These are phyloP conservation scores for Dipus sagitta DNA, from an alignment of 2,797 vertebrate genomes.

Conservation along the genomic window DNA sequence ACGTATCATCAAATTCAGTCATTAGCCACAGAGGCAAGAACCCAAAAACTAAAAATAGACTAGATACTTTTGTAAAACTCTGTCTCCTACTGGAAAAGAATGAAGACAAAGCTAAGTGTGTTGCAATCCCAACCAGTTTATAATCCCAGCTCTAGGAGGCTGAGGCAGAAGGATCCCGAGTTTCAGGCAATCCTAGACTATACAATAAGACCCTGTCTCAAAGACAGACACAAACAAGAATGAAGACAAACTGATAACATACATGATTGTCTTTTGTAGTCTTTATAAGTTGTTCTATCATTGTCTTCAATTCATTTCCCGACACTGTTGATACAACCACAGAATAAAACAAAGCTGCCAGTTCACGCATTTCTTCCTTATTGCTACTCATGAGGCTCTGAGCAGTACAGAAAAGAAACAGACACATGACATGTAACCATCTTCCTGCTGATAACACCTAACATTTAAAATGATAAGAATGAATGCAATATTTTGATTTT, in stretches of 20 bases:
- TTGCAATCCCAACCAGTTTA: background rate
- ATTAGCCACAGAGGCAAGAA: constrained; percentile 28
- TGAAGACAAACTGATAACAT: constrained; percentile 76
- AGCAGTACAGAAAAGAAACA: constrained; percentile 27
- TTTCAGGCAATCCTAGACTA: too few species aligned
- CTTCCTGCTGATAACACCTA: constrained; percentile 5
- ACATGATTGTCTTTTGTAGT: constrained; percentile 96
- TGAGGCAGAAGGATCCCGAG: background rate
- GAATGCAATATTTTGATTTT: background rate
- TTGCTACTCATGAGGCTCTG: constrained; percentile 98
- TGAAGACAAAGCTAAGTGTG: background rate
- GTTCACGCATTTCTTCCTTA: constrained; percentile 98
- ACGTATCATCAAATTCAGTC: background rate
- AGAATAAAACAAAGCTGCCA: constrained; percentile 96
- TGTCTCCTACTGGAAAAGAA: background rate
- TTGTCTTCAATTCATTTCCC: constrained; percentile 92
- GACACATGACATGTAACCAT: background rate
- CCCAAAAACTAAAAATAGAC: constrained; percentile 43
- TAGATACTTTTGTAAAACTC: constrained; percentile 16
- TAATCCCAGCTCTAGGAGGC: background rate
- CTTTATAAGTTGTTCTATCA: constrained; percentile 96
- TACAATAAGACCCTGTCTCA: background rate
- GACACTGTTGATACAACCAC: constrained; percentile 95
- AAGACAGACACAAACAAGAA: background rate
- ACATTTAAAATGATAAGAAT: constrained; percentile 55